Evolutionary conservation across 2,888 invertebrate genomes (phyloP), one percentile per base, ranked within the genome.

Genomic region (Tricholauxania praeusta): DNA sequence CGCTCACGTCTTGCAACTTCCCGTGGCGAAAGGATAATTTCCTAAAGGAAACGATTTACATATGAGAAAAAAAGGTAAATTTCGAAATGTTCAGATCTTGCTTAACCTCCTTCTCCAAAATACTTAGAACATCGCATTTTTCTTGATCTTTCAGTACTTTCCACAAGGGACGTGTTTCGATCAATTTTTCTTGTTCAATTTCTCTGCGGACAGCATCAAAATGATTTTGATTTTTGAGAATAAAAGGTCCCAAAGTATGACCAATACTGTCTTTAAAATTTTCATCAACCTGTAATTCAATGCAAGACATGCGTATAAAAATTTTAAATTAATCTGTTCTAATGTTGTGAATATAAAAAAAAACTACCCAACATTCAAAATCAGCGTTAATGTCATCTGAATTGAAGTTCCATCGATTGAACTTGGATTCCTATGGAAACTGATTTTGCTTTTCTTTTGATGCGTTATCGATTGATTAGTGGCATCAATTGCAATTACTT

Each of bases 71-170:
- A 19, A 19, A 12, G 19, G 12, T 4, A 4, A 28, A 28, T 28
- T 28, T 28, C 28, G 28, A 28, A 28, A 28, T 28, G 28, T 28
- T 28, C 17, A 59, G 14, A 52, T 28, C 17, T 59, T 70, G 72
- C 28, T 28, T 10, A 47, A 77, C 79, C 78, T 82, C 77, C 39
- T 78, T 81, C 66, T 85, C 84, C 4, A 81, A 78, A 53, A 84
- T 77, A 63, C 86, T 86, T 4, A 83, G 71, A 0, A 83, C 80
- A 79, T 86, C 86, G 63, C 86, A 86, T 75, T 83, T 82, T 0
- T 75, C 79, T 51, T 80, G 78, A 28, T 83, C 87, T 22, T 78
- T 78, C 2, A 86, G 51, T 47, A 81, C 80, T 73, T 85, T 85
- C 85, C 86, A 86, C 17, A 82, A 52, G 0, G 84, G 81, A 10